These are phyloP conservation scores for Cataglyphis albicans DNA, from an alignment of 2,888 invertebrate species.

Conservation along the genomic window DNA sequence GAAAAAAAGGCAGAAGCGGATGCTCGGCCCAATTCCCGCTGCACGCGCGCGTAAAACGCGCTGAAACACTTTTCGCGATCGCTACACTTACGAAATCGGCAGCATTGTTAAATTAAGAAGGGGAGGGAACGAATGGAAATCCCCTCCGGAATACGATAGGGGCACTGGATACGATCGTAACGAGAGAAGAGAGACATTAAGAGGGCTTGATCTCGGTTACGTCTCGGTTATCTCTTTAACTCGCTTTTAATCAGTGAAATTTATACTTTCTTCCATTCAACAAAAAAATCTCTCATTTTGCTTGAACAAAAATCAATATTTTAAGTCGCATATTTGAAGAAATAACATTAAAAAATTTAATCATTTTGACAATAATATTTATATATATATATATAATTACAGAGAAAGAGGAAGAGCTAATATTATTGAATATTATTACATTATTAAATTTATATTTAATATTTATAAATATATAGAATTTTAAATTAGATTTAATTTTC, in stretches of 20 bases:
- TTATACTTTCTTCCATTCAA: background rate
- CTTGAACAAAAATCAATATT: background rate
- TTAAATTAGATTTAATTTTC: too few species aligned
- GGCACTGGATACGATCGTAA: constrained; percentile 64
- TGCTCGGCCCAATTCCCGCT: constrained; percentile 79
- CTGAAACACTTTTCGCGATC: constrained; percentile 72
- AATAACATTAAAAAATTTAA: background rate
- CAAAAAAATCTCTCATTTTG: background rate
- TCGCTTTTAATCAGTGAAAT: background rate
- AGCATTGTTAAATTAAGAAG: constrained; percentile 56
- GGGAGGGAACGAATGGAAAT: constrained; percentile 55
- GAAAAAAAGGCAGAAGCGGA: constrained; percentile 76
- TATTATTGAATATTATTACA: too few species aligned
- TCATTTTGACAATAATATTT: too few species aligned
- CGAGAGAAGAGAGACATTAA: constrained; percentile 17
- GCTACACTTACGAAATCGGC: constrained; percentile 75
- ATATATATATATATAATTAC: too few species aligned
- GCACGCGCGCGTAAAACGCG: constrained; percentile 71
- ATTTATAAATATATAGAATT: too few species aligned
- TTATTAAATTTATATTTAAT: too few species aligned
- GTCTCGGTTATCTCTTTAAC: background rate
- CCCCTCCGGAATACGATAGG: constrained; percentile 54
- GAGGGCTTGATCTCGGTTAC: constrained; percentile 18
- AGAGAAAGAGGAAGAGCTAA: too few species aligned
- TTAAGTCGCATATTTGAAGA: background rate